phyloP scores from a whole-genome alignment of 2,113 vertebrate species.

The Grammomys dolichurus region DNA sequence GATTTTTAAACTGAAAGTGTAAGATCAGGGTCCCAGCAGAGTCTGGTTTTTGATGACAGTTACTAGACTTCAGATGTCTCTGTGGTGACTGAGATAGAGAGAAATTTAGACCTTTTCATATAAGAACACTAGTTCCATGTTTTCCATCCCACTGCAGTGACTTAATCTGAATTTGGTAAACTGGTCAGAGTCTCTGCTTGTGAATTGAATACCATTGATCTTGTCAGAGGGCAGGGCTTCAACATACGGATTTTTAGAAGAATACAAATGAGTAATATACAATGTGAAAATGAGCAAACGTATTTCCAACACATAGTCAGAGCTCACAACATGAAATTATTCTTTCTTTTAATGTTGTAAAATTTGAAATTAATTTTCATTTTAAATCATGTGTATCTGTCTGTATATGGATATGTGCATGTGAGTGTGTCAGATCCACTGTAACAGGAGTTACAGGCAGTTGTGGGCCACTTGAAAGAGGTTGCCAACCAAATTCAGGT shows the following conservation, averaged over 20 bases:
- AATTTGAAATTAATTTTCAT: background rate
- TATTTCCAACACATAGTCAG: background rate
- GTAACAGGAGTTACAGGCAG: background rate
- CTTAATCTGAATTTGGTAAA: background rate
- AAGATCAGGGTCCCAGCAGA: background rate
- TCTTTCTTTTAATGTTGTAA: background rate
- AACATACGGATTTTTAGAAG: background rate
- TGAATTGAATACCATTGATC: background rate
- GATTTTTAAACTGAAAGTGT: background rate
- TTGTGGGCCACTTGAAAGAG: background rate
- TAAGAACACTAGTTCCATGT: background rate
- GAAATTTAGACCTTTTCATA: background rate
- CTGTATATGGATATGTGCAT: background rate
- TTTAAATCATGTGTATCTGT: background rate
- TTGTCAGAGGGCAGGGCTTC: background rate
- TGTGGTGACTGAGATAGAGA: background rate
- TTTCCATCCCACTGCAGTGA: fast-evolving
- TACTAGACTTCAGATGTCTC: background rate
- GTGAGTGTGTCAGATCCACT: background rate
- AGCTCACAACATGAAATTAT: background rate
- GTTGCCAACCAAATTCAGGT: background rate
- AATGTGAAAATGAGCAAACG: background rate
- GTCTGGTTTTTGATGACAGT: background rate
- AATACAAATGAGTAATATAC: background rate
- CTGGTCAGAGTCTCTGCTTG: too few species aligned